Percentiles rank a stretch among this genome's conserved stretches.
Conservation (phyloP, 2,797 vertebrate species). For the Momotus momota region DNA sequence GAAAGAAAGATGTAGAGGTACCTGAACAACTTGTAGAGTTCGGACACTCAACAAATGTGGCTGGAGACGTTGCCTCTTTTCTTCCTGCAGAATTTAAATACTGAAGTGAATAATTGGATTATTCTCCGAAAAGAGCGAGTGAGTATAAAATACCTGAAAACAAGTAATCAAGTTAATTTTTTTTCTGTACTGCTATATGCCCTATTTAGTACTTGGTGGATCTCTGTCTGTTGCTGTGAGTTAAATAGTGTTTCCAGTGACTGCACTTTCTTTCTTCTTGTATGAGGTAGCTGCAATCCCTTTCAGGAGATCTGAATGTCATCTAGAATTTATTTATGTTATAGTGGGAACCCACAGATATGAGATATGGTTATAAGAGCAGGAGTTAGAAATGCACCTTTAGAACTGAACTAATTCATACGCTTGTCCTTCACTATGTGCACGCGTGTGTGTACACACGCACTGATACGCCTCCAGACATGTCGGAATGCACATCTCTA, state of each 20-base stretch:
- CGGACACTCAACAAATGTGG: conserved; percentile 20
- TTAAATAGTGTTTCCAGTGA: neutral
- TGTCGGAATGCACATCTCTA: neutral
- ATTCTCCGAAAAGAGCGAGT: neutral
- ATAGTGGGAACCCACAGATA: neutral
- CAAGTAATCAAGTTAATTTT: neutral
- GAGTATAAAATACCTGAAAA: neutral
- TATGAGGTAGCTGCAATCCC: neutral
- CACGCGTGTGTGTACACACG: neutral
- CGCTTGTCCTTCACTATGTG: neutral
- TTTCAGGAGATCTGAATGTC: neutral
- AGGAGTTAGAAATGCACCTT: neutral
- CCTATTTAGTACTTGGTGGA: neutral
- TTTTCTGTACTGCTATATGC: neutral
- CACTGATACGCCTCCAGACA: neutral
- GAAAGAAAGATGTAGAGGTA: neutral
- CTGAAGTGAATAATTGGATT: neutral
- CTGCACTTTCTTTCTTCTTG: neutral
- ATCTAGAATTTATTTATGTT: neutral
- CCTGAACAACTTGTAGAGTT: conserved; percentile 62
- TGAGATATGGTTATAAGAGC: neutral
- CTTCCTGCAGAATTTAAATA: conserved; percentile 44
- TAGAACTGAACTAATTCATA: neutral
- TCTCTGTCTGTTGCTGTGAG: neutral
- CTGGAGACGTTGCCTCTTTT: neutral